Evolutionary conservation across 2,797 vertebrate species (phyloP).

Genomic region (Cyclura pinguis): DNA sequence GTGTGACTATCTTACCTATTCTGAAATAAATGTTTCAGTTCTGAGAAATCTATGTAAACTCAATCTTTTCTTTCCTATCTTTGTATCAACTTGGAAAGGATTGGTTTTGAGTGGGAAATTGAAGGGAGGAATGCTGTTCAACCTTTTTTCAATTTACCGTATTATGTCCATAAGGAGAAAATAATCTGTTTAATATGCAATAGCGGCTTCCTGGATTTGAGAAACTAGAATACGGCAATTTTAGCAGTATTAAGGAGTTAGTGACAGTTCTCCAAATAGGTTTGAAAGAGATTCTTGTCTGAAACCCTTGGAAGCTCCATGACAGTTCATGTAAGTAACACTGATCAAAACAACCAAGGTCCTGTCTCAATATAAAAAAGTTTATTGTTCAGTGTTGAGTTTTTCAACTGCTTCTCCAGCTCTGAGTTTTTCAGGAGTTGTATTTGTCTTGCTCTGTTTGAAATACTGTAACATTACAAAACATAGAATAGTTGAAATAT

Average conservation of each 20-base stretch:
- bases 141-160: neutral
- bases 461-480: neutral
- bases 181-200: neutral
- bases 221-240: no score
- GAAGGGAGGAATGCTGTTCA: neutral
- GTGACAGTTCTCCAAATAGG: neutral
- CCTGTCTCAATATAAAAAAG: neutral
- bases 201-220: neutral
- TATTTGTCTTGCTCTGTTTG: no score
- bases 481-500: slow-evolving; percentile 2
- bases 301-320: neutral
- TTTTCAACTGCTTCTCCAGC: neutral
- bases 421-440: neutral
- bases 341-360: neutral
- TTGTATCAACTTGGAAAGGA: neutral
- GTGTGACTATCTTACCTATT: no score
- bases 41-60: neutral
- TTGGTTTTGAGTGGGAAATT: neutral
- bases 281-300: no score
- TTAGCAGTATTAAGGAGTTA: neutral
- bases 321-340: neutral
- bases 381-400: neutral
- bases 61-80: neutral
- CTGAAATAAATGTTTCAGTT: no score
- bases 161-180: no score